Percentiles rank a stretch among this genome's conserved stretches.
These are phyloP conservation scores for Megalopta genalis DNA, from an alignment of 1,140 invertebrate genomes.

Conservation along the genomic window DNA sequence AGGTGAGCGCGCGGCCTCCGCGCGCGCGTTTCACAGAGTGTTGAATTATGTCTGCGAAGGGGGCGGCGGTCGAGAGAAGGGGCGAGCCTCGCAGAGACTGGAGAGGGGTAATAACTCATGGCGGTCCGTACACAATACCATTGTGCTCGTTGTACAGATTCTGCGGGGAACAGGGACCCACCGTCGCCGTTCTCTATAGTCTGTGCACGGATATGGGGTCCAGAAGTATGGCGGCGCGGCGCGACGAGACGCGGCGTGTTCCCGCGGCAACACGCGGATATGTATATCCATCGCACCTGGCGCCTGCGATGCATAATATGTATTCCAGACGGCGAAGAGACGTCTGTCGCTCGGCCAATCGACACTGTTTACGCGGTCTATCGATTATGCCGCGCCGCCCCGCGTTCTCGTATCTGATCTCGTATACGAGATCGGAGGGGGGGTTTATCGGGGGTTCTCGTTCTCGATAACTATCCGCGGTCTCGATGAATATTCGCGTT, in stretches of 20 bases:
- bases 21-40: slow-evolving; percentile 66
- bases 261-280: slow-evolving; percentile 10
- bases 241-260: background rate
- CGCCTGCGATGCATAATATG: slow-evolving; percentile 8
- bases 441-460: no score
- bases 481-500: no score
- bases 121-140: slow-evolving; percentile 75
- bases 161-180: slow-evolving; percentile 56
- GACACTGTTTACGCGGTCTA: slow-evolving; percentile 28
- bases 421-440: no score
- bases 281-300: slow-evolving; percentile 30
- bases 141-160: slow-evolving; percentile 74
- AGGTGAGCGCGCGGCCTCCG: slow-evolving; percentile 39
- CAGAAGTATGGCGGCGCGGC: slow-evolving; percentile 41
- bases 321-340: slow-evolving; percentile 20
- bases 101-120: slow-evolving; percentile 77
- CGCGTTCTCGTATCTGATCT: no score
- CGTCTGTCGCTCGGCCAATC: slow-evolving; percentile 10
- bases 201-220: slow-evolving; percentile 9
- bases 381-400: slow-evolving; percentile 4
- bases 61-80: slow-evolving; percentile 54
- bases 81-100: slow-evolving; percentile 64
- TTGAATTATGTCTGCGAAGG: slow-evolving; percentile 73
- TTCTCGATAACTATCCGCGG: no score
- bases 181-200: background rate